phyloP scores from a whole-genome alignment of 2,888 invertebrate species.

The Cephus rjabovi region DNA sequence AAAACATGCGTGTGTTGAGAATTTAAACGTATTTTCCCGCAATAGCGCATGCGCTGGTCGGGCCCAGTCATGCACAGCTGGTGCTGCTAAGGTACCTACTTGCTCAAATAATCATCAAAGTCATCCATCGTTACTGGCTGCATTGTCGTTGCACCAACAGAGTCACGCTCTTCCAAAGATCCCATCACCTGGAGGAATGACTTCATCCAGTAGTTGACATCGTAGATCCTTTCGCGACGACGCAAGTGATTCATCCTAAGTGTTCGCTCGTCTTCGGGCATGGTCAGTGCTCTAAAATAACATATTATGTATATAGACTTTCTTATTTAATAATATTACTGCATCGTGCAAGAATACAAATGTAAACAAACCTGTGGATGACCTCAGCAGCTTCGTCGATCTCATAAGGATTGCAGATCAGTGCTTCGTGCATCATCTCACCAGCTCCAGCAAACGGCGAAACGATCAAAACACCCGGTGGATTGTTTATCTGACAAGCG shows the following conservation, averaged over 20 bases:
- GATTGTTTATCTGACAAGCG: slow-evolving; percentile 88
- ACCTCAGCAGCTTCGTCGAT: slow-evolving; percentile 88
- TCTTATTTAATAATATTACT: not conserved
- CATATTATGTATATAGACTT: not conserved
- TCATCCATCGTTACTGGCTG: slow-evolving; percentile 92
- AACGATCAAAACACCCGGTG: slow-evolving; percentile 87
- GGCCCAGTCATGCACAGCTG: slow-evolving; percentile 57
- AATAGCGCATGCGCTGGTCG: slow-evolving; percentile 56
- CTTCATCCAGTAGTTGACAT: slow-evolving; percentile 91
- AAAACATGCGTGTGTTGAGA: not conserved
- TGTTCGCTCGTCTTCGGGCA: slow-evolving; percentile 90
- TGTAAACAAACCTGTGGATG: slow-evolving; percentile 74
- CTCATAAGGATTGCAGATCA: slow-evolving; percentile 91
- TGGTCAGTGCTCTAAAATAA: slow-evolving; percentile 78
- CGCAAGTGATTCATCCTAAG: slow-evolving; percentile 88
- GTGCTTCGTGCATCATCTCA: slow-evolving; percentile 93
- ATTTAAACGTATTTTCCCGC: slow-evolving; percentile 23
- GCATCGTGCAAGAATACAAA: not conserved
- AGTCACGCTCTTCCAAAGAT: slow-evolving; percentile 83
- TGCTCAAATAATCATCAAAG: slow-evolving; percentile 88
- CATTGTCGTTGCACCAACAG: slow-evolving; percentile 86
- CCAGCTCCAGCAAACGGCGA: slow-evolving; percentile 94
- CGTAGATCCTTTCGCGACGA: slow-evolving; percentile 83
- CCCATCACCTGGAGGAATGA: slow-evolving; percentile 90
- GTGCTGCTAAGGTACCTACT: slow-evolving; percentile 71